These are phyloP conservation scores for Heliconius himera DNA, from an alignment of 1,140 invertebrate genomes.

Conservation along the genomic window DNA sequence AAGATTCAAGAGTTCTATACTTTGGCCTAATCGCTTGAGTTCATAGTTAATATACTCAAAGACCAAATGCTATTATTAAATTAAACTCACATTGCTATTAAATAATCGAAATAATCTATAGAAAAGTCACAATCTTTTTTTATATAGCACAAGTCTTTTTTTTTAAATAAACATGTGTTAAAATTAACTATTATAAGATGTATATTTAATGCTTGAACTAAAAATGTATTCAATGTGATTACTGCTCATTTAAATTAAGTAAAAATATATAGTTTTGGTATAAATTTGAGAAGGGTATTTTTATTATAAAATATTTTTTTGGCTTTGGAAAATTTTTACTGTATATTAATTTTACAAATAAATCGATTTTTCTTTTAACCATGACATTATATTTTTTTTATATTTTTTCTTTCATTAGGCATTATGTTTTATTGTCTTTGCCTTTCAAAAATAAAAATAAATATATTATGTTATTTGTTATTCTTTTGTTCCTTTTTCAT, in stretches of 20 bases:
- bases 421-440: neutral
- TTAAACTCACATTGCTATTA: too few relatives aligned
- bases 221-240: slow-evolving; percentile 1
- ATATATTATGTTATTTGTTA: neutral
- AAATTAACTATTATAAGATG: neutral
- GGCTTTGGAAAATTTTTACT: neutral
- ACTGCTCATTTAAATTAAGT: neutral
- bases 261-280: neutral
- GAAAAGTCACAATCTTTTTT: neutral
- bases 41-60: too few relatives aligned
- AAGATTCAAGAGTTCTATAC: too few relatives aligned
- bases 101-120: too few relatives aligned
- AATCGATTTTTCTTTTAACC: neutral
- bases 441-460: neutral
- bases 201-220: neutral
- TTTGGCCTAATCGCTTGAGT: too few relatives aligned
- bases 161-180: neutral
- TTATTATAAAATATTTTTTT: neutral
- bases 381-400: neutral
- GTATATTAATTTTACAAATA: neutral
- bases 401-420: neutral
- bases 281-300: neutral
- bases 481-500: slow-evolving; percentile 4
- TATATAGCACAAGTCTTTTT: neutral
- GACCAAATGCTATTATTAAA: too few relatives aligned